A percentile compares a stretch with the other conserved stretches of the same genome.
Evolutionary conservation across 2,113 vertebrate species (phyloP).

Genomic region (Zeus faber): DNA sequence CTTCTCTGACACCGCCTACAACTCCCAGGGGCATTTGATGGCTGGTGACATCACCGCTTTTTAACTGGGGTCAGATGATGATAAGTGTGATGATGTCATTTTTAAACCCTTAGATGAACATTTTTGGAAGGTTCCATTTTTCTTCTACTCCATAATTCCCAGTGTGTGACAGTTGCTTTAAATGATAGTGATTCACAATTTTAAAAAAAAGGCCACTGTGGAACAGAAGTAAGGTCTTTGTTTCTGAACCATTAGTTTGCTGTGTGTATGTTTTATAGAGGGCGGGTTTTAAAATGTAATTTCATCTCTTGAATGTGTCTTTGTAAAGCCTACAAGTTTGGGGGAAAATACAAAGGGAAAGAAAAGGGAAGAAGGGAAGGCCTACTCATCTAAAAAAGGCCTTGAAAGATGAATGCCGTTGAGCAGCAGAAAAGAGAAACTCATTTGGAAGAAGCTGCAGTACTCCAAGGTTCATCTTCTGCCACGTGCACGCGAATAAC

Average conservation of each 20-base stretch:
- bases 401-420: background rate
- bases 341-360: background rate
- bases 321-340: background rate
- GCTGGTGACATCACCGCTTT: constrained; percentile 63
- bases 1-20: constrained; percentile 48
- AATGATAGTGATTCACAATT: no score
- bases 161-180: no score
- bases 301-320: background rate
- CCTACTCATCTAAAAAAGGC: no score
- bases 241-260: no score
- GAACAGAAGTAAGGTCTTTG: no score
- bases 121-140: no score
- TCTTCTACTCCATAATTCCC: no score
- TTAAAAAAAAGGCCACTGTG: no score
- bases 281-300: no score
- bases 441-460: background rate
- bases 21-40: constrained; percentile 43
- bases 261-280: no score
- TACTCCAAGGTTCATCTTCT: background rate
- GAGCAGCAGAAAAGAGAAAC: background rate
- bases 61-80: constrained; percentile 42
- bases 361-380: background rate
- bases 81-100: constrained; percentile 55
- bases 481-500: constrained; percentile 12
- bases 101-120: no score